Base-by-base conservation (phyloP, 2,113 vertebrate species). In the Phaetusa simplex region DNA sequence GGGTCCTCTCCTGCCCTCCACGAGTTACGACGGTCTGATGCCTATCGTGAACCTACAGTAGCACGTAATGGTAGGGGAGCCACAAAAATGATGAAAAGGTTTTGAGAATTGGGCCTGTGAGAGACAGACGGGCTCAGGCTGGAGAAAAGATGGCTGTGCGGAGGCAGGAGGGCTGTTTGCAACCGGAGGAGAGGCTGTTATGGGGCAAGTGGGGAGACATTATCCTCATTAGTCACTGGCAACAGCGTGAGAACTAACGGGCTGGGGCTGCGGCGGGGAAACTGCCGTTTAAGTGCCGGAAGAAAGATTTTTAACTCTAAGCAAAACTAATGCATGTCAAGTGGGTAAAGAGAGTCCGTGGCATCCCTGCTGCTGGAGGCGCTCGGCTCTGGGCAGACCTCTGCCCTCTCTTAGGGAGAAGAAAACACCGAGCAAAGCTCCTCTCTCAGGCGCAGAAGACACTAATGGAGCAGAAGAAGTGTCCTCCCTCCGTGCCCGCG, bases 161-260 rank as follows among this genome's bases (percentile, higher is more conserved):
- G 76, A 65, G 65, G 55, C 78, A 58, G 64, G 79, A 84, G 58
- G 29, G 92, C 61, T 42, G 55, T 53, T 77, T 34, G 93, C 80
- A 79, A 43, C 77, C 36, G 55, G 85, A 94, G 49, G 22, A 79
- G 88, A 88, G 47, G 47, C 82, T 86, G 58, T 74, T 79, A 23
- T 0, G 0, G 84, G 71, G 62, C 79, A 88, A 62, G 34, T 6
- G 34, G 67, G 78, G 64, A 82, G 73, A 66, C 92, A 94, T 88
- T 72, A 45, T 81, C 71, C 55, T 58, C 82, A 38, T 86, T 79
- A 92, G 71, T 89, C 84, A 59, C 40, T 62, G 70, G 52, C 91
- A 82, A 21, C 67, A 64, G 40, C 0, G 0, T 2, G 50, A 86
- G 80, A 59, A 66, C n/a, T 42, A 20, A 34, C 1, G 2, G 42